Evolutionary conservation across 2,888 invertebrate genomes (phyloP).

Genomic region (Tachina grossa): DNA sequence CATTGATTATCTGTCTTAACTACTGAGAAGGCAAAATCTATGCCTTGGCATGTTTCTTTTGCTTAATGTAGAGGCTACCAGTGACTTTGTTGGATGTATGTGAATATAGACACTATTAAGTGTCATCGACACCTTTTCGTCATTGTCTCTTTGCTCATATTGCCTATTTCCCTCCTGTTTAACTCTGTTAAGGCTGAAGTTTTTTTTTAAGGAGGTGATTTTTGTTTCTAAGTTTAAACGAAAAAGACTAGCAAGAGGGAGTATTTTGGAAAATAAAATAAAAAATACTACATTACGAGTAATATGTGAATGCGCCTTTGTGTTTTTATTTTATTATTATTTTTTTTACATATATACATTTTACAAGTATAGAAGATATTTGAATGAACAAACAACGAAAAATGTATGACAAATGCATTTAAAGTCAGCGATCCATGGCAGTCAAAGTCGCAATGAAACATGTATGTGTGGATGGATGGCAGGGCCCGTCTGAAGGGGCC

Average conservation of each 20-base stretch:
- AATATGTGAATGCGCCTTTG: constrained; percentile 12
- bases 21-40: too few relatives aligned
- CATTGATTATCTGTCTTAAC: too few relatives aligned
- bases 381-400: constrained; percentile 24
- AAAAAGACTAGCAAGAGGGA: constrained; percentile 9
- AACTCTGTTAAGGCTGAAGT: not conserved
- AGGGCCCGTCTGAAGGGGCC: constrained; percentile 20
- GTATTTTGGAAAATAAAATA: constrained; percentile 18
- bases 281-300: not conserved
- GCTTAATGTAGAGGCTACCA: constrained; percentile 24
- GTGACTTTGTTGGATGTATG: not conserved
- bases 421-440: constrained; percentile 78
- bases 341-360: not conserved
- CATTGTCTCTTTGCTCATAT: constrained; percentile 17
- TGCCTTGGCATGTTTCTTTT: not conserved
- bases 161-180: not conserved
- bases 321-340: constrained; percentile 30
- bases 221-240: constrained; percentile 10
- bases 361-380: constrained; percentile 13
- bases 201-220: constrained; percentile 24
- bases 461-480: constrained; percentile 50
- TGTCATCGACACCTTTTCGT: constrained; percentile 79
- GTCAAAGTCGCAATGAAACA: constrained; percentile 74
- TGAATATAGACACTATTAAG: constrained; percentile 70
- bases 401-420: constrained; percentile 69